phyloP scores from a whole-genome alignment of 35 echinoderm and acorn worm species.

The Holothuria glaberrima region DNA sequence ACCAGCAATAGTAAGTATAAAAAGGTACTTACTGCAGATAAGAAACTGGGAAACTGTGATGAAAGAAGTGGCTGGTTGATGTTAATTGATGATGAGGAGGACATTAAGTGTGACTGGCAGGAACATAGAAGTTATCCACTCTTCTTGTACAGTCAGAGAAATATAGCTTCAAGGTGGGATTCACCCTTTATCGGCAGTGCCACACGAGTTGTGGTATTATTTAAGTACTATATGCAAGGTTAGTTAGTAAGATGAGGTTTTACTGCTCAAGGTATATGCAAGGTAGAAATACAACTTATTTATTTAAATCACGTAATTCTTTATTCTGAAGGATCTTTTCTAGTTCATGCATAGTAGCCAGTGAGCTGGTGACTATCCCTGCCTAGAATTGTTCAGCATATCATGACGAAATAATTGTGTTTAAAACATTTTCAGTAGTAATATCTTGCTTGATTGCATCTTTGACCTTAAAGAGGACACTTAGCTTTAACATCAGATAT shows the following conservation, averaged over 20 bases:
- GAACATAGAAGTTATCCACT: not conserved
- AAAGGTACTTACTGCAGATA: slow-evolving; percentile 5
- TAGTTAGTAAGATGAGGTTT: not conserved
- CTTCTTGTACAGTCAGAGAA: slow-evolving; percentile 50
- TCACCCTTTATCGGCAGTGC: not conserved
- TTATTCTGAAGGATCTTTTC: too few species aligned
- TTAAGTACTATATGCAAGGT: slow-evolving; percentile 40
- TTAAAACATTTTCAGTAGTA: too few species aligned
- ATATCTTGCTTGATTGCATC: too few species aligned
- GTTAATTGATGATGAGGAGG: slow-evolving; percentile 11
- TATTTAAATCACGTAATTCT: too few species aligned
- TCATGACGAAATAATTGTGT: too few species aligned
- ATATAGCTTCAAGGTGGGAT: slow-evolving; percentile 11
- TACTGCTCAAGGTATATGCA: too few species aligned
- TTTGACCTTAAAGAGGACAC: too few species aligned
- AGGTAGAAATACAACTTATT: too few species aligned
- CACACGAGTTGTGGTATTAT: not conserved
- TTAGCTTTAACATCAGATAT: too few species aligned
- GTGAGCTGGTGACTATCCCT: too few species aligned
- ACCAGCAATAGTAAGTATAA: not conserved
- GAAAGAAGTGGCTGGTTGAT: slow-evolving; percentile 52
- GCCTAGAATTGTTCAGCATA: too few species aligned
- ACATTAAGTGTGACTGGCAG: slow-evolving; percentile 45
- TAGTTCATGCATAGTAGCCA: too few species aligned
- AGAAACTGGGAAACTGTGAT: slow-evolving; percentile 9